Base-by-base conservation (phyloP, 2,797 vertebrate genomes). In the Macroramphosus scolopax region DNA sequence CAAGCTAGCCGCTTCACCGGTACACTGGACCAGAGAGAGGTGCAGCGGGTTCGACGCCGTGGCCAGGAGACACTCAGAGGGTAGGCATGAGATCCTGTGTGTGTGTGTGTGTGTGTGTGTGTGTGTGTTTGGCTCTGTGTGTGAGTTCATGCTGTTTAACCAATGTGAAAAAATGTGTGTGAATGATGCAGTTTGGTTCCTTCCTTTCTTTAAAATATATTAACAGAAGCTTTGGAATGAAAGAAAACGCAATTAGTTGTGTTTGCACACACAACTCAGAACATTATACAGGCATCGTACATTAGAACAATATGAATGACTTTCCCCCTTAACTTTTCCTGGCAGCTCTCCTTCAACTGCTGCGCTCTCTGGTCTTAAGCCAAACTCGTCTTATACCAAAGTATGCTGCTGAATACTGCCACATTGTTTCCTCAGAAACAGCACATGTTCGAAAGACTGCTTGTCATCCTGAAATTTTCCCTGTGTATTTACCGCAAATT, bases 51-150 rank as follows among this genome's bases (percentile, higher is more conserved):
- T 58, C 90, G 94, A 17, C 89, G 94, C 53, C 90, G 93, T 51
- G 94, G 94, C 67, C 93, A 94, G 61, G 94, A 96, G 68, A 89
- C 91, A 6, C 82, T 96, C 57, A 91, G 93, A 83, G 94, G 94
- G 94, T 96, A 90, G 45, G 92, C 13, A 61, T 20, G 24, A 73
- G 15, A 33, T 20, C 36, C 14, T 20, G 5, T 28, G 22, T 75
- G 29, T 63, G 16, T 49, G n/a, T n/a, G n/a, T n/a, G n/a, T n/a
- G n/a, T n/a, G n/a, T n/a, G n/a, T n/a, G n/a, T n/a, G n/a, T n/a
- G n/a, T n/a, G n/a, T n/a, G n/a, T n/a, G n/a, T n/a, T n/a, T n/a
- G n/a, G n/a, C n/a, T n/a, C n/a, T n/a, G 39, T 48, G 26, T 52
- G 12, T 56, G 45, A 38, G 17, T 26, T 15, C 17, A 35, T 8